These are phyloP conservation scores for Criorhina ranunculi DNA, from an alignment of 2,888 invertebrate species.

Conservation along the genomic window DNA sequence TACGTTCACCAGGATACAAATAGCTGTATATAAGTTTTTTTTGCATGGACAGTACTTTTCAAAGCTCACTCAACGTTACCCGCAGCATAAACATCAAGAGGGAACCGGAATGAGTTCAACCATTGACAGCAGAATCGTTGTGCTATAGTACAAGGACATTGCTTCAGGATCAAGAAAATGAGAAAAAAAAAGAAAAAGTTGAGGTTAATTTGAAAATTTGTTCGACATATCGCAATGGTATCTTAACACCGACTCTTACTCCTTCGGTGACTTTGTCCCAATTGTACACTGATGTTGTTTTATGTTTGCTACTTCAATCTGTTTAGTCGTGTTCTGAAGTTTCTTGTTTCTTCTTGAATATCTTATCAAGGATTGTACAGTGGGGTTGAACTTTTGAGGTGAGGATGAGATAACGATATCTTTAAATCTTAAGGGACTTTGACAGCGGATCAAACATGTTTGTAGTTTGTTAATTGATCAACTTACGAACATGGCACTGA, in stretches of 20 bases:
- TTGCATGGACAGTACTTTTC: slow-evolving; percentile 31
- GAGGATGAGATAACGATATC: no score
- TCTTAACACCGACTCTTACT: slow-evolving; percentile 42
- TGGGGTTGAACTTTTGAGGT: neutral
- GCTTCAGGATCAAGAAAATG: neutral
- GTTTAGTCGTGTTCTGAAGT: slow-evolving; percentile 46
- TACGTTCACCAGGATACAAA: slow-evolving; percentile 23
- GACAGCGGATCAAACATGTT: no score
- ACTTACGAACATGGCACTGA: no score
- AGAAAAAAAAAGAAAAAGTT: slow-evolving; percentile 43
- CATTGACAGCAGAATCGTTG: slow-evolving; percentile 13
- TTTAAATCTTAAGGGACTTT: no score
- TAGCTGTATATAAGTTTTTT: slow-evolving; percentile 12
- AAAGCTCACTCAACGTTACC: slow-evolving; percentile 14
- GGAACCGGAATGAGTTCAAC: slow-evolving; percentile 26
- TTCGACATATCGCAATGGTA: slow-evolving; percentile 61
- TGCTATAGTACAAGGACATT: neutral
- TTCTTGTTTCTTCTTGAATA: slow-evolving; percentile 3
- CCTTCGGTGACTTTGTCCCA: slow-evolving; percentile 2
- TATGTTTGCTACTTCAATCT: slow-evolving; percentile 40
- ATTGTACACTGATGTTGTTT: slow-evolving; percentile 10
- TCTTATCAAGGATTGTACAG: neutral
- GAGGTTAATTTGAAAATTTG: slow-evolving; percentile 65
- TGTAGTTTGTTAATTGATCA: no score
- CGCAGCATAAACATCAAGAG: slow-evolving; percentile 4